These are phyloP conservation scores for Thumatha senex DNA, from an alignment of 2,888 invertebrate genomes.

Conservation along the genomic window DNA sequence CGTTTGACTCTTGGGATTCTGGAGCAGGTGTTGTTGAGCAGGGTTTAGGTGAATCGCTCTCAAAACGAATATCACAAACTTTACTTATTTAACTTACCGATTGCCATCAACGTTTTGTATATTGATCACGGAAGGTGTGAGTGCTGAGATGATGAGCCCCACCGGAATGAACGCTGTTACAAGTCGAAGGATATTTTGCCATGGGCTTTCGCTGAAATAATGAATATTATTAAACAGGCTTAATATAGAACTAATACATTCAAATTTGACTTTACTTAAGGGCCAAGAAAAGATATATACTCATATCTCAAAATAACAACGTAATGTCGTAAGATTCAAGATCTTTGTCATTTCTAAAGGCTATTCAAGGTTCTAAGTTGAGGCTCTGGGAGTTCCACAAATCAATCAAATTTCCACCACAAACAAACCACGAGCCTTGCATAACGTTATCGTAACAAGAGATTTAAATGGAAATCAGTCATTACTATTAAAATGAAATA, in stretches of 20 bases:
- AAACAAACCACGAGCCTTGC: neutral
- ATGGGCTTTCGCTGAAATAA: slow-evolving; percentile 70
- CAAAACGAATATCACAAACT: too few relatives aligned
- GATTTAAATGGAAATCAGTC: slow-evolving; percentile 7
- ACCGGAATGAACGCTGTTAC: slow-evolving; percentile 88
- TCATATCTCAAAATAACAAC: too few relatives aligned
- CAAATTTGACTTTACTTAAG: too few relatives aligned
- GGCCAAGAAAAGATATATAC: too few relatives aligned
- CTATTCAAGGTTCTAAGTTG: neutral
- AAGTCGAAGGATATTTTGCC: slow-evolving; percentile 86
- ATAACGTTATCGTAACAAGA: neutral
- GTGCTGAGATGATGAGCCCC: slow-evolving; percentile 87
- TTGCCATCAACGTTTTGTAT: slow-evolving; percentile 64
- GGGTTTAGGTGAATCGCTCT: neutral
- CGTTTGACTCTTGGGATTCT: too few relatives aligned
- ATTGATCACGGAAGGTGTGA: slow-evolving; percentile 86
- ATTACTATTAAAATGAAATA: slow-evolving; percentile 3
- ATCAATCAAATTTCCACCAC: neutral
- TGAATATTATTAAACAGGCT: neutral
- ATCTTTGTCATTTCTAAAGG: too few relatives aligned
- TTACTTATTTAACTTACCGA: slow-evolving; percentile 37
- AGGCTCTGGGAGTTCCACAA: neutral
- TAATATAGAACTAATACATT: too few relatives aligned
- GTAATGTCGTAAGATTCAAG: too few relatives aligned
- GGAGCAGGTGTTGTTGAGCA: too few relatives aligned